Evolutionary conservation across 2,797 vertebrate genomes (phyloP).

Genomic region (Chloroceryle amazona): DNA sequence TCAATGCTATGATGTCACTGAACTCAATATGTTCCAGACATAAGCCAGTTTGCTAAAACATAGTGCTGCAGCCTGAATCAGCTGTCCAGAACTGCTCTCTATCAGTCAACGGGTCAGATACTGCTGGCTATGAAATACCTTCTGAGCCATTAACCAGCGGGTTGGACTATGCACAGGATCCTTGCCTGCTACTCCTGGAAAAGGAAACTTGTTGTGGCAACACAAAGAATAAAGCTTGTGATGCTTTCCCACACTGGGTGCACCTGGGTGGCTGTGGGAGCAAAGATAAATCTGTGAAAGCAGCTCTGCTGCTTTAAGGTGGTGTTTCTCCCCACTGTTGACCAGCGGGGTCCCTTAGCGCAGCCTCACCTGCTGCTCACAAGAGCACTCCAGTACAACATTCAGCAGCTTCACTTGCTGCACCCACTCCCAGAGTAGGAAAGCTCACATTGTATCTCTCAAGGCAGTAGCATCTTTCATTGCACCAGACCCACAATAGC

Average conservation of each 20-base stretch:
- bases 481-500: background rate
- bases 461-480: background rate
- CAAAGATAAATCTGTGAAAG: background rate
- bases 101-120: background rate
- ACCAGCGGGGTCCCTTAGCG: accelerated
- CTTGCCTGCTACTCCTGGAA: background rate
- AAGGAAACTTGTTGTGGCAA: background rate
- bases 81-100: background rate
- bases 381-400: background rate
- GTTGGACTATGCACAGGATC: accelerated
- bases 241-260: background rate
- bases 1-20: background rate
- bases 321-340: background rate
- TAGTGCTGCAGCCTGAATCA: background rate
- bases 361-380: background rate
- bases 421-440: background rate
- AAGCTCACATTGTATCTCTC: background rate
- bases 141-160: background rate
- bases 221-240: background rate
- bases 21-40: background rate
- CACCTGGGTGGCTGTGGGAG: background rate
- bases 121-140: background rate
- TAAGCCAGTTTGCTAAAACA: background rate
- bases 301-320: background rate
- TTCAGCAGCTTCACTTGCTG: background rate